A percentile compares a stretch with the other conserved stretches of the same genome.
phyloP scores from a whole-genome alignment of 2,888 invertebrate species.

The Sympetrum striolatum region DNA sequence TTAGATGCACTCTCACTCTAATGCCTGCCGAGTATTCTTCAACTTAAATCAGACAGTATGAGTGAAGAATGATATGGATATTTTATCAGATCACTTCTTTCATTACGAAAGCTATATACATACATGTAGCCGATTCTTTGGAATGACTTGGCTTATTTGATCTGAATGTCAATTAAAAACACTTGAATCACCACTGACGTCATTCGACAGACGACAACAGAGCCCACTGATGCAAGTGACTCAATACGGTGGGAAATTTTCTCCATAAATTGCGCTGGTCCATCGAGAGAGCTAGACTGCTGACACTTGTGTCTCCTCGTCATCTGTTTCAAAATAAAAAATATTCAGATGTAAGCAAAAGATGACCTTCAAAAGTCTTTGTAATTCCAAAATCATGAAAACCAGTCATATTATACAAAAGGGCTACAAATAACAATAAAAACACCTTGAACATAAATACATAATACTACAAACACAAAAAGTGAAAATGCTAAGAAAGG shows the following conservation, averaged over 20 bases:
- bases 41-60: neutral
- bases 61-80: neutral
- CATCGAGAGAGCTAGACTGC: conserved; percentile 60
- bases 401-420: too few relatives aligned
- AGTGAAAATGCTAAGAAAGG: too few relatives aligned
- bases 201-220: neutral
- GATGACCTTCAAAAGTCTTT: too few relatives aligned
- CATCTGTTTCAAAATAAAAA: conserved; percentile 62
- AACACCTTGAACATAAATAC: too few relatives aligned
- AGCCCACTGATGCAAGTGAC: too few relatives aligned
- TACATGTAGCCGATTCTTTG: neutral
- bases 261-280: neutral
- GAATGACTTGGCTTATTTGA: conserved; percentile 4
- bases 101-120: neutral
- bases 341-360: too few relatives aligned
- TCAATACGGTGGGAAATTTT: neutral
- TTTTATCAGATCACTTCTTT: neutral
- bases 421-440: too few relatives aligned
- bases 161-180: neutral
- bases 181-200: neutral
- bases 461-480: too few relatives aligned
- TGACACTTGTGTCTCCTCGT: conserved; percentile 72
- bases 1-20: conserved; percentile 1
- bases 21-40: conserved; percentile 19
- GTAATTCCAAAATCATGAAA: too few relatives aligned